Evolutionary conservation across 2,888 invertebrate species (phyloP).

Genomic region (Cantharis lateralis): DNA sequence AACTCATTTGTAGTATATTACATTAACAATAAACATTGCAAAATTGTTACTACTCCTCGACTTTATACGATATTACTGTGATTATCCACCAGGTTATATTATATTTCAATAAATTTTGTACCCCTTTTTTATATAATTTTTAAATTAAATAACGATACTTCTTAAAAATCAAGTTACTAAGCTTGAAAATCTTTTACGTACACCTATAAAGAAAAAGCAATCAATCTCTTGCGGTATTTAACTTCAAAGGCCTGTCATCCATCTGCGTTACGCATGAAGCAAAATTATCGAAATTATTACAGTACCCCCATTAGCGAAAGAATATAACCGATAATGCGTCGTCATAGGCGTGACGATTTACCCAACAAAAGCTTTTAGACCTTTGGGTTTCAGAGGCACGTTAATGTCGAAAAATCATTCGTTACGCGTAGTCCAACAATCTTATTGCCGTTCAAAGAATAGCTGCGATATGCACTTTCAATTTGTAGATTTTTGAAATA

Average conservation of each 20-base stretch:
- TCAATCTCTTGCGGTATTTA: slow-evolving; percentile 35
- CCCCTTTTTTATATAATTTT: neutral
- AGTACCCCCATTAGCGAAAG: slow-evolving; percentile 34
- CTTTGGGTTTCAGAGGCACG: slow-evolving; percentile 29
- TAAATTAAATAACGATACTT: neutral
- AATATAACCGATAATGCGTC: slow-evolving; percentile 35
- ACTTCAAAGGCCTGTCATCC: slow-evolving; percentile 29
- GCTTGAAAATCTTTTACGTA: slow-evolving; percentile 19
- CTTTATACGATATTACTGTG: neutral
- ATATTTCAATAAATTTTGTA: neutral
- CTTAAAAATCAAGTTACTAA: neutral
- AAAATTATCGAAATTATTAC: slow-evolving; percentile 39
- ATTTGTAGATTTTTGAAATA: neutral
- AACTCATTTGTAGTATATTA: neutral
- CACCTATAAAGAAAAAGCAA: slow-evolving; percentile 32
- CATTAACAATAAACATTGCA: neutral
- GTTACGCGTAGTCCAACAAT: slow-evolving; percentile 19
- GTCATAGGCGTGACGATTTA: slow-evolving; percentile 36
- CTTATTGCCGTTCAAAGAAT: neutral
- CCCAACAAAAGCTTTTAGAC: slow-evolving; percentile 36
- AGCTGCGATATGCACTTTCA: neutral
- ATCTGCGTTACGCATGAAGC: slow-evolving; percentile 38
- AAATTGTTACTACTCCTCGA: neutral
- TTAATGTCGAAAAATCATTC: slow-evolving; percentile 29
- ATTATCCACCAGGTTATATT: neutral